phyloP scores from a whole-genome alignment of 1,140 invertebrate species.

The Anoplolepis gracilipes region DNA sequence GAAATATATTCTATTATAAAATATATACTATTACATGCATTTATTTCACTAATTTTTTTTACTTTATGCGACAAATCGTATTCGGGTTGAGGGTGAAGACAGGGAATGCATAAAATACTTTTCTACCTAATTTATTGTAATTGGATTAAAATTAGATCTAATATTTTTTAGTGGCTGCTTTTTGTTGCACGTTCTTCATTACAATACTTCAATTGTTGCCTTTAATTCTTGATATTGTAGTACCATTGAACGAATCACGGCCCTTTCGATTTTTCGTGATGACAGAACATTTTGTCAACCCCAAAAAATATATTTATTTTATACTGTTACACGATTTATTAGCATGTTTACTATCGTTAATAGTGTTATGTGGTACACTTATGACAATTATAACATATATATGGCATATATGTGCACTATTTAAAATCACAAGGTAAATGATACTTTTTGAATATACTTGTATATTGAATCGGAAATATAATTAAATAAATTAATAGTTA shows the following conservation, averaged over 20 bases:
- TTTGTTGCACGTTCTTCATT: neutral
- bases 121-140: neutral
- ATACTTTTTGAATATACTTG: too few species aligned
- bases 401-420: neutral
- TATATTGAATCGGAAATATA: neutral
- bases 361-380: neutral
- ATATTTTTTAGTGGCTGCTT: neutral
- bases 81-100: too few species aligned
- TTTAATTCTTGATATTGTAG: slow-evolving; percentile 19
- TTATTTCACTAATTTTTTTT: too few species aligned
- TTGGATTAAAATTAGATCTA: neutral
- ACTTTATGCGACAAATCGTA: too few species aligned
- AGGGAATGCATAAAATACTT: neutral
- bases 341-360: neutral
- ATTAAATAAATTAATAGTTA: slow-evolving; percentile 19
- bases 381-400: neutral
- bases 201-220: neutral
- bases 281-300: slow-evolving; percentile 25
- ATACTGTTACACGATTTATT: slow-evolving; percentile 22
- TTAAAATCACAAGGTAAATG: slow-evolving; percentile 43
- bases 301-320: slow-evolving; percentile 26
- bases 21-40: too few species aligned
- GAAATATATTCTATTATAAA: neutral
- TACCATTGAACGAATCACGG: slow-evolving; percentile 31
- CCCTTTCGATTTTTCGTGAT: neutral